Evolutionary conservation across 2,113 vertebrate genomes (phyloP), one percentile per base, ranked within the genome.

Genomic region (Triplophysa siluroides): DNA sequence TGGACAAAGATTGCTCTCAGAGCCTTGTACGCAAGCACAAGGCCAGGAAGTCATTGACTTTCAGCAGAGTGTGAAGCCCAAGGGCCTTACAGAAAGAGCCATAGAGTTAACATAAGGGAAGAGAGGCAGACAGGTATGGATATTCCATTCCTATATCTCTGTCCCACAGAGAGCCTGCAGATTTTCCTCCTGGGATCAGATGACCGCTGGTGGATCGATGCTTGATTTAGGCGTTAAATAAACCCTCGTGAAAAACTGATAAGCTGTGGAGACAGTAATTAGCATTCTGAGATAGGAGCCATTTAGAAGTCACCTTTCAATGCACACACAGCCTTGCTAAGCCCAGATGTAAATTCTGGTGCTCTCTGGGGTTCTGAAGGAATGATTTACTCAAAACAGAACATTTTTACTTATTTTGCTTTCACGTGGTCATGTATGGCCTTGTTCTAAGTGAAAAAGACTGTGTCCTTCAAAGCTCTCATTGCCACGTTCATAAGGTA

Each of bases 261-360:
- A 52, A 54, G 65, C 47, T 50, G 68, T 63, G n/a, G 62, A 78
- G 78, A 60, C 33, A 33, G 54, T 81, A 74, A 81, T 84, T 78
- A 81, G 74, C 75, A 84, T 81, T 84, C 75, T 12, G 69, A 76
- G 79, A 81, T 71, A 69, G 23, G 61, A 81, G 72, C 54, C 66
- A 33, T 63, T 80, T 78, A 50, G 54, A 80, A 80, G 82, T 72
- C 67, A 71, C 76, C 78, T 84, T 50, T 68, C 26, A 74, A 74
- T 74, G 33, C 67, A 18, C 33, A 74, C 18, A 74, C 71, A 61
- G 33, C 33, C 12, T 24, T 3, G 33, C 19, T 52, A 38, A 58
- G n/a, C 64, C 33, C 26, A 58, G 10, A 54, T 24, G n/a, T 73
- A 23, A 60, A 4, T 33, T 60, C 52, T 38, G 58, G 33, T 29